Evolutionary conservation across 2,113 vertebrate genomes (phyloP).

Genomic region (Hoplias malabaricus): DNA sequence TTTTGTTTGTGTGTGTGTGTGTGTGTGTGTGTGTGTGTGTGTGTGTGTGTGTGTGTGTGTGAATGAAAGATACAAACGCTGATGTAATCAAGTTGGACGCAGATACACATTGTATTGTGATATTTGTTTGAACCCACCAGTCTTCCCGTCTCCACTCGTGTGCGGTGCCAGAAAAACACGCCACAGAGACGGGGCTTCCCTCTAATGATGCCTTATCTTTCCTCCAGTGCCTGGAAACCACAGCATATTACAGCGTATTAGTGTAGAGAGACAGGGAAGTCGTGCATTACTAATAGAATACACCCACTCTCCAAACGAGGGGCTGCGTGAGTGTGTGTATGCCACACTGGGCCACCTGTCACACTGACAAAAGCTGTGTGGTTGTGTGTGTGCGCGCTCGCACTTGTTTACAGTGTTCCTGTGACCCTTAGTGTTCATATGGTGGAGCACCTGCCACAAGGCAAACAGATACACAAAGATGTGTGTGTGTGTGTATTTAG

Average conservation of each 20-base stretch:
- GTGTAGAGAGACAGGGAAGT: neutral
- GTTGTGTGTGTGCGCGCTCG: neutral
- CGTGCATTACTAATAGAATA: neutral
- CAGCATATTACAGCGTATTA: neutral
- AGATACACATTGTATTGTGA: neutral
- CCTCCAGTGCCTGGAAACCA: constrained; percentile 6
- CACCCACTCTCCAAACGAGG: neutral
- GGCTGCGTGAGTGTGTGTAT: neutral
- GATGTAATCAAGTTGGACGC: neutral
- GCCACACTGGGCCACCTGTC: neutral
- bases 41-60: neutral
- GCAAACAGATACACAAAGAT: constrained; percentile 6
- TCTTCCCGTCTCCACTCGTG: neutral
- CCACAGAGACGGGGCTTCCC: neutral
- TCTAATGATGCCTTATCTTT: neutral
- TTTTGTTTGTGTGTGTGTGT: too few species aligned
- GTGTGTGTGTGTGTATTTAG: neutral
- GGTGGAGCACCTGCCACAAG: constrained; percentile 22
- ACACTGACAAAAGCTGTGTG: neutral
- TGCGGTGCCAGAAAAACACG: neutral
- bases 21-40: too few species aligned
- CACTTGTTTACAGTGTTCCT: constrained; percentile 1
- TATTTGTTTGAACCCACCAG: neutral
- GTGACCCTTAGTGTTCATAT: neutral
- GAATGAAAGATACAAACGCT: neutral